These are phyloP conservation scores for Kryphioiulus occultus DNA, from an alignment of 2,888 invertebrate genomes.

Conservation along the genomic window DNA sequence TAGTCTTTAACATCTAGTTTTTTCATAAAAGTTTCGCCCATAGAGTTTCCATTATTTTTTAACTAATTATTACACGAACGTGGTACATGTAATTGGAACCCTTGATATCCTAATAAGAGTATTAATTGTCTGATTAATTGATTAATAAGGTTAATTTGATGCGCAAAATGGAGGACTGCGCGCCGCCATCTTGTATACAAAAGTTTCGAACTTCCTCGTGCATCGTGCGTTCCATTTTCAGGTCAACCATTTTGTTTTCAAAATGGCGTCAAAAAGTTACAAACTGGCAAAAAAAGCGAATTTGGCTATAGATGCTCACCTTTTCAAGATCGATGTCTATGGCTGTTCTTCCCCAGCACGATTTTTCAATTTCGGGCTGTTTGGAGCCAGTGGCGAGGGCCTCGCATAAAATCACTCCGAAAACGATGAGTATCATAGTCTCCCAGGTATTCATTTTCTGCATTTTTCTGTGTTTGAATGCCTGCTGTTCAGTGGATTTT, in stretches of 20 bases:
- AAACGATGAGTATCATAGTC: neutral
- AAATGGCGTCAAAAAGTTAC: neutral
- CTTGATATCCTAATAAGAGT: no score
- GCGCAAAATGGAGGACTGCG: no score
- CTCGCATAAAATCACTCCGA: neutral
- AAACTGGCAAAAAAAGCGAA: neutral
- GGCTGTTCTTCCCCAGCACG: neutral
- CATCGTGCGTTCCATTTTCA: neutral
- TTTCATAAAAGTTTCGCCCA: no score
- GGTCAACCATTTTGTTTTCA: neutral
- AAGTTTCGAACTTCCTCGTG: no score
- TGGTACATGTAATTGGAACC: no score
- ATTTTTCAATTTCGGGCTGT: neutral
- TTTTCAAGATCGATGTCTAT: neutral
- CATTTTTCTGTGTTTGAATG: neutral
- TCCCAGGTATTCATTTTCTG: neutral
- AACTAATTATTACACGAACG: no score
- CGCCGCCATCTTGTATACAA: no score
- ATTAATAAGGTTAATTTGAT: no score
- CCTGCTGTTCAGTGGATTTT: neutral
- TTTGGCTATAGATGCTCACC: neutral
- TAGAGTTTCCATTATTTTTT: no score
- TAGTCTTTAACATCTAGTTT: no score
- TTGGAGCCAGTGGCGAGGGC: neutral
- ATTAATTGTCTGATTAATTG: no score